Conservation (phyloP, 2,113 vertebrate genomes). For the Caracal caracal region DNA sequence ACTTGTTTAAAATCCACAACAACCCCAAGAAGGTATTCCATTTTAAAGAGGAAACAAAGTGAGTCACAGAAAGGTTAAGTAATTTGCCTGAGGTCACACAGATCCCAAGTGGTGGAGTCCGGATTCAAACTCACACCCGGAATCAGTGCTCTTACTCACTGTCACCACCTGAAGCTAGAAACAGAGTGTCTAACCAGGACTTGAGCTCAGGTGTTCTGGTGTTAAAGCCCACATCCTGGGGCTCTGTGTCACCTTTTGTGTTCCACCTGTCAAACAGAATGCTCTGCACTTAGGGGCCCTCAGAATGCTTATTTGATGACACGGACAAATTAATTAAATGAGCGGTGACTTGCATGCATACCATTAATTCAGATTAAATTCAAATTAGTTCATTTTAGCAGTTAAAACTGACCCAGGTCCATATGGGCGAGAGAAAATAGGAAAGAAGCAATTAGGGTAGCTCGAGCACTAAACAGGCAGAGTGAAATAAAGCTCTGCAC, state of each 20-base stretch:
- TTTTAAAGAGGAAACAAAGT: background rate
- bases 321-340: background rate
- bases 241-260: background rate
- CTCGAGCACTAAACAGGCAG: no score
- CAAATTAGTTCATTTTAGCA: slow-evolving; percentile 6
- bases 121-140: background rate
- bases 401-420: background rate
- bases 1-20: background rate
- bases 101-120: background rate
- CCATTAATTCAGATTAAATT: background rate
- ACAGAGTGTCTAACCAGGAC: background rate
- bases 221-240: background rate
- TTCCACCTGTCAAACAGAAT: background rate
- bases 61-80: background rate
- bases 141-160: background rate
- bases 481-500: background rate
- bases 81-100: background rate
- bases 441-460: background rate
- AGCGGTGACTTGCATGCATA: background rate
- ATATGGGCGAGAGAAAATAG: background rate
- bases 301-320: background rate
- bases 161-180: background rate
- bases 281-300: background rate
- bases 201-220: no score
- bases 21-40: background rate